phyloP scores from a whole-genome alignment of 2,113 vertebrate species.

The Pterophyllum scalare region DNA sequence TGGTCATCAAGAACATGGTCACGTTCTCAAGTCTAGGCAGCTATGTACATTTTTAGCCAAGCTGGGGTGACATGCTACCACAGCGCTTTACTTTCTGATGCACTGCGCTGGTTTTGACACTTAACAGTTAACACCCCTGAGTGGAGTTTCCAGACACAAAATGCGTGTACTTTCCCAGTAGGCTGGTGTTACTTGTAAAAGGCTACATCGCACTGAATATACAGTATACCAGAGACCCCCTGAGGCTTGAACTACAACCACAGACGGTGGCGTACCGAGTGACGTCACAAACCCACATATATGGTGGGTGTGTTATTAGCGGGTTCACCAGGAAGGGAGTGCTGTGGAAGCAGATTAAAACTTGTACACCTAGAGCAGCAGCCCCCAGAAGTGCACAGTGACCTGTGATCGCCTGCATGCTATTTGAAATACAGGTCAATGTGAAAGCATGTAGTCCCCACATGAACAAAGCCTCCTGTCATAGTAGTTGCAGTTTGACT shows the following conservation, averaged over 20 bases:
- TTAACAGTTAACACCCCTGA: conserved; percentile 21
- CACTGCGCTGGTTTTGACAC: not conserved
- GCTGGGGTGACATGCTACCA: not conserved
- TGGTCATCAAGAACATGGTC: not conserved
- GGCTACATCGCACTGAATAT: not conserved
- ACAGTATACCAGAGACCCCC: not conserved
- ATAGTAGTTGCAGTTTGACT: conserved; percentile 36
- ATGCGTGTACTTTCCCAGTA: conserved; percentile 71
- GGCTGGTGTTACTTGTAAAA: conserved; percentile 30
- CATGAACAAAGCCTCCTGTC: not conserved
- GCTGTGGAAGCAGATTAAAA: conserved; percentile 10
- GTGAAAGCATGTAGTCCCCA: not conserved
- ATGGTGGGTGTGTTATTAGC: not conserved
- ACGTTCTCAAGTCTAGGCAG: not conserved
- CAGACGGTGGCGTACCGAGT: not conserved
- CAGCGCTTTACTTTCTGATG: not conserved
- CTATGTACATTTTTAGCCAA: not conserved
- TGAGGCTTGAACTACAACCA: conserved; percentile 7
- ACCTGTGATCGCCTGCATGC: not conserved
- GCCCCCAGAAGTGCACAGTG: not conserved
- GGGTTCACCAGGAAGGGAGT: conserved; percentile 61
- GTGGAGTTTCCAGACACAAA: conserved; percentile 64
- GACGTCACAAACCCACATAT: not conserved
- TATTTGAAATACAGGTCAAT: not conserved
- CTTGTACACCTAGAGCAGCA: not conserved